These are phyloP conservation scores for Smutsia gigantea DNA, from an alignment of 2,797 vertebrate species.

Conservation along the genomic window DNA sequence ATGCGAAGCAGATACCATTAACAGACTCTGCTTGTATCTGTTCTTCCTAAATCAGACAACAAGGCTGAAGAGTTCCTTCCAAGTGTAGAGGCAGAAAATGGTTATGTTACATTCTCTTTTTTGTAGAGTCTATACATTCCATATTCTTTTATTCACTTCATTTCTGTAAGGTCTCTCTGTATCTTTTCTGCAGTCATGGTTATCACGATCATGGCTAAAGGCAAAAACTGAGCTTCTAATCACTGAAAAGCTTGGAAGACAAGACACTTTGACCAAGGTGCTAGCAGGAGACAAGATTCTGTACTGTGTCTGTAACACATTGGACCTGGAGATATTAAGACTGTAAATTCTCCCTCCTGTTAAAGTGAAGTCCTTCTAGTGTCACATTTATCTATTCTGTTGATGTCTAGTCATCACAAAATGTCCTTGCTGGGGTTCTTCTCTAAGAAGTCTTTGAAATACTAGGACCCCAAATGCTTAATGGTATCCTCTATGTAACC, in stretches of 20 bases:
- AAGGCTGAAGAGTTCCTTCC: neutral
- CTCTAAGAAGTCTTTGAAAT: neutral
- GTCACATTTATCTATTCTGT: neutral
- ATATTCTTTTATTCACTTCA: neutral
- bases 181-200: neutral
- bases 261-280: neutral
- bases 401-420: neutral
- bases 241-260: neutral
- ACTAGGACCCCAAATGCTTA: neutral
- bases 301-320: neutral
- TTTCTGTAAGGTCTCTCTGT: neutral
- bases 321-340: neutral
- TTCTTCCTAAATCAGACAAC: conserved; percentile 15
- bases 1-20: neutral
- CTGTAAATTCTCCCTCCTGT: neutral
- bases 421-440: neutral
- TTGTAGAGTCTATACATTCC: neutral
- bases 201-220: neutral
- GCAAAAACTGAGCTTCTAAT: neutral
- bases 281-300: neutral
- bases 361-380: neutral
- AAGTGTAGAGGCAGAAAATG: neutral
- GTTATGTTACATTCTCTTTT: neutral
- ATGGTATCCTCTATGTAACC: neutral
- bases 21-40: neutral